Conservation (phyloP, 2,888 invertebrate species). For the Dolichopus griseipennis region DNA sequence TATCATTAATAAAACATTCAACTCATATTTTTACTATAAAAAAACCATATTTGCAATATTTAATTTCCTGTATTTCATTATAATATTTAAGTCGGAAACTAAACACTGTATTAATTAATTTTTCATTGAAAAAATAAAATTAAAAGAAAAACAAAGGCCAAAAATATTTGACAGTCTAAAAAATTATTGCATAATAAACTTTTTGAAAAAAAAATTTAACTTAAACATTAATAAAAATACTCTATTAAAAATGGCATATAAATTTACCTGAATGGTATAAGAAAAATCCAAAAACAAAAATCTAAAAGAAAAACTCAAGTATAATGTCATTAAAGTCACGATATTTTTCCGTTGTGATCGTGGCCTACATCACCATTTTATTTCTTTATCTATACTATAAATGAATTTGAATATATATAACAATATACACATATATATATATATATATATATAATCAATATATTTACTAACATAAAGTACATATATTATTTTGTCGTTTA, state of each 20-base stretch:
- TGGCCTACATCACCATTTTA: constrained; percentile 8
- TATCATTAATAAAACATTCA: too few species aligned
- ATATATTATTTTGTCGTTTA: too few species aligned
- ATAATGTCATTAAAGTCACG: constrained; percentile 10
- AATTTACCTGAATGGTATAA: too few species aligned
- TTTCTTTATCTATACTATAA: neutral
- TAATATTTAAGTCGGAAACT: neutral
- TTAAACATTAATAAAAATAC: neutral
- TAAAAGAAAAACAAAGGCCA: neutral
- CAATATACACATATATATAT: too few species aligned
- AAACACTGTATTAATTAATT: neutral
- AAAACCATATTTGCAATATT: too few species aligned
- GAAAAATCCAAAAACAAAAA: too few species aligned
- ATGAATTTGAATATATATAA: too few species aligned
- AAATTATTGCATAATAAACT: neutral
- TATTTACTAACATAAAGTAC: too few species aligned
- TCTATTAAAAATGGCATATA: neutral
- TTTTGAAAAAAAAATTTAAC: neutral
- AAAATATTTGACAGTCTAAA: neutral
- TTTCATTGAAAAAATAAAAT: neutral
- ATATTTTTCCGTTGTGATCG: constrained; percentile 5
- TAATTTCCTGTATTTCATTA: too few species aligned
- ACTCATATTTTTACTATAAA: too few species aligned
- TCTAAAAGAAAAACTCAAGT: neutral
- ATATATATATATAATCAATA: too few species aligned